Percentiles rank a stretch among this genome's conserved stretches.
These are phyloP conservation scores for Rhingia rostrata DNA, from an alignment of 2,888 invertebrate species.

Conservation along the genomic window DNA sequence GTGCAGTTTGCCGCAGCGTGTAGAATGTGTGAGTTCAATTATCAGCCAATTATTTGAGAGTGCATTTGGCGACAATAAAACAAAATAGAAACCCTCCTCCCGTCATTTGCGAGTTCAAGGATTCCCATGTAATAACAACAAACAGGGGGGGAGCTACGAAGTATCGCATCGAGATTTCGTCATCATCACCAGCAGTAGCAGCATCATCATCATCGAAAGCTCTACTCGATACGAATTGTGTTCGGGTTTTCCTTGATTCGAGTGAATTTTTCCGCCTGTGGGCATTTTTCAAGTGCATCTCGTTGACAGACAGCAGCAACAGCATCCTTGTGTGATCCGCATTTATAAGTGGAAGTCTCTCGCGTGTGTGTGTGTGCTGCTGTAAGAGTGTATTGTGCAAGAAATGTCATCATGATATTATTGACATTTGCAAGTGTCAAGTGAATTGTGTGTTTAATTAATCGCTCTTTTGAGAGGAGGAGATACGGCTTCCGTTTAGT, in stretches of 20 bases:
- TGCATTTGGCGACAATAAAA: slow-evolving; percentile 29
- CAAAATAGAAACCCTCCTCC: neutral
- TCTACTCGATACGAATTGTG: slow-evolving; percentile 42
- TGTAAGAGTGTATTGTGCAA: slow-evolving; percentile 38
- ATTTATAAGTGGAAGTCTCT: slow-evolving; percentile 36
- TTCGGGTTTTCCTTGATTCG: slow-evolving; percentile 44
- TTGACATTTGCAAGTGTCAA: slow-evolving; percentile 68
- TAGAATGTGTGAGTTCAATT: slow-evolving; percentile 45
- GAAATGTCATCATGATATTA: slow-evolving; percentile 73
- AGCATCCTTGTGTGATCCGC: slow-evolving; percentile 65
- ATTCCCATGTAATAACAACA: slow-evolving; percentile 62
- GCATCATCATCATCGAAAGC: slow-evolving; percentile 48
- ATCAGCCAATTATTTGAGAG: slow-evolving; percentile 58
- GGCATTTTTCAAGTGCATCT: slow-evolving; percentile 76
- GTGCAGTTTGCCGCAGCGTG: slow-evolving; percentile 33
- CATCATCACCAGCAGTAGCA: slow-evolving; percentile 6
- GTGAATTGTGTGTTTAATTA: slow-evolving; percentile 59
- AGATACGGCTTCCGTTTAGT: neutral
- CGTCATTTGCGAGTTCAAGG: slow-evolving; percentile 52
- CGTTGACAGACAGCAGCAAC: slow-evolving; percentile 60
- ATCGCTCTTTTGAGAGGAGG: slow-evolving; percentile 17
- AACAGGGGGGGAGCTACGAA: slow-evolving; percentile 11
- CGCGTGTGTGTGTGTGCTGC: slow-evolving; percentile 20
- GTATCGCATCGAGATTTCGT: slow-evolving; percentile 30
- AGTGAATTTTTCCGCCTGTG: slow-evolving; percentile 56